Evolutionary conservation across 2,888 invertebrate species (phyloP).

Genomic region (Apoderus coryli): DNA sequence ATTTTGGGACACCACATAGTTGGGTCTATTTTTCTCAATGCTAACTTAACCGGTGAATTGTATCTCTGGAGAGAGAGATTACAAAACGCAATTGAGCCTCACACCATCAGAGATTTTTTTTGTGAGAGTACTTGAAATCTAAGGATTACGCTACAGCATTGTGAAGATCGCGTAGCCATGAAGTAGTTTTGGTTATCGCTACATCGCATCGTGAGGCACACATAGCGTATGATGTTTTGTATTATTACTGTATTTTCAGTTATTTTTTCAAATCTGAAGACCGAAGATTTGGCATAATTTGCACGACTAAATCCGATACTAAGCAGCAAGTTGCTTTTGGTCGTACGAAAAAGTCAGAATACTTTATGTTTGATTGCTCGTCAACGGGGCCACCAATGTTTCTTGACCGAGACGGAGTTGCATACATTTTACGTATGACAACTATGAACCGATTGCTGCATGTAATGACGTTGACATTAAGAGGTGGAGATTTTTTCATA

Average conservation of each 20-base stretch:
- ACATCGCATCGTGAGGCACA: too few relatives aligned
- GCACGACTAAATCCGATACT: constrained; percentile 33
- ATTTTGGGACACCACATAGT: too few relatives aligned
- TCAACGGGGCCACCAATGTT: constrained; percentile 46
- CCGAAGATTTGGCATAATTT: constrained; percentile 39
- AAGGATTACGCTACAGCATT: too few relatives aligned
- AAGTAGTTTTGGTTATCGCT: too few relatives aligned
- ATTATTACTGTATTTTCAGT: constrained; percentile 14
- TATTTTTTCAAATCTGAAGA: constrained; percentile 41
- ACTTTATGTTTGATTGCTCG: constrained; percentile 55
- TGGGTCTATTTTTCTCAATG: too few relatives aligned
- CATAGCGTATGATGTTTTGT: background rate
- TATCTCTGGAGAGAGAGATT: too few relatives aligned
- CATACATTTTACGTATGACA: constrained; percentile 40
- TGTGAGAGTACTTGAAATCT: too few relatives aligned
- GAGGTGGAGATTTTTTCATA: constrained; percentile 32
- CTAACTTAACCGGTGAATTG: too few relatives aligned
- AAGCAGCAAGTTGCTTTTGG: constrained; percentile 29
- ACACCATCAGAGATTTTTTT: too few relatives aligned
- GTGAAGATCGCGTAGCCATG: too few relatives aligned
- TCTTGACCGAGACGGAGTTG: constrained; percentile 34
- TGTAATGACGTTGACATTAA: constrained; percentile 44
- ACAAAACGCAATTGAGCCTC: too few relatives aligned
- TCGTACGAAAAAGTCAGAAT: constrained; percentile 34
- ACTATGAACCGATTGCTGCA: constrained; percentile 39